Evolutionary conservation across 23 tunicate genomes (phyloP).

Genomic region (Styela clava): DNA sequence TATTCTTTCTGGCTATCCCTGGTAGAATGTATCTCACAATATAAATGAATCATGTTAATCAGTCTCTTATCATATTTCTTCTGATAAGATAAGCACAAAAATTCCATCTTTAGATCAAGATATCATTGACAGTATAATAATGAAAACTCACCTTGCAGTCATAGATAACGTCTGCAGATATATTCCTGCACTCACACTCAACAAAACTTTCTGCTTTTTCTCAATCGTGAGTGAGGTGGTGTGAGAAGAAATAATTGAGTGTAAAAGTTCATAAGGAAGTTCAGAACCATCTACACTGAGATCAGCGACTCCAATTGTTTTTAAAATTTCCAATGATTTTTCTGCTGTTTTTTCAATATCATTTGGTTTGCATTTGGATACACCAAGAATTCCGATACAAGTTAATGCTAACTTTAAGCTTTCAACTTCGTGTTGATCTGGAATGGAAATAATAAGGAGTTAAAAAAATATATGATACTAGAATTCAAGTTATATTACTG

Average conservation of each 20-base stretch:
- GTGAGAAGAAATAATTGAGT: constrained; percentile 14
- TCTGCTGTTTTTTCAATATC: neutral
- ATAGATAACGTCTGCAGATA: constrained; percentile 10
- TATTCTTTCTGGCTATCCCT: too few species aligned
- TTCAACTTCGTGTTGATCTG: neutral
- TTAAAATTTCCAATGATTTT: neutral
- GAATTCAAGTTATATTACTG: too few species aligned
- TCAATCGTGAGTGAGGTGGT: neutral
- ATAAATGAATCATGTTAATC: too few species aligned
- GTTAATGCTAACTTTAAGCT: constrained; percentile 4
- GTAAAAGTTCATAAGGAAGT: constrained; percentile 29
- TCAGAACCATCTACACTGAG: neutral
- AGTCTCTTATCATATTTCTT: too few species aligned
- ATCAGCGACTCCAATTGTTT: neutral
- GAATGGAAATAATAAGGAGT: neutral
- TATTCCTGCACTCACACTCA: constrained; percentile 18
- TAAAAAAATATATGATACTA: too few species aligned
- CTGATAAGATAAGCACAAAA: too few species aligned
- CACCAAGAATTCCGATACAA: constrained; percentile 10
- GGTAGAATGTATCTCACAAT: too few species aligned
- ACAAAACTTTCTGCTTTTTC: constrained; percentile 1
- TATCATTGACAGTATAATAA: too few species aligned
- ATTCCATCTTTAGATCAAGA: too few species aligned
- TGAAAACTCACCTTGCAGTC: constrained; percentile 13
- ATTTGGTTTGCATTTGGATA: constrained; percentile 4